Conservation (phyloP, 92 coral and sea anemone genomes). For the Palythoa heliodiscus region DNA sequence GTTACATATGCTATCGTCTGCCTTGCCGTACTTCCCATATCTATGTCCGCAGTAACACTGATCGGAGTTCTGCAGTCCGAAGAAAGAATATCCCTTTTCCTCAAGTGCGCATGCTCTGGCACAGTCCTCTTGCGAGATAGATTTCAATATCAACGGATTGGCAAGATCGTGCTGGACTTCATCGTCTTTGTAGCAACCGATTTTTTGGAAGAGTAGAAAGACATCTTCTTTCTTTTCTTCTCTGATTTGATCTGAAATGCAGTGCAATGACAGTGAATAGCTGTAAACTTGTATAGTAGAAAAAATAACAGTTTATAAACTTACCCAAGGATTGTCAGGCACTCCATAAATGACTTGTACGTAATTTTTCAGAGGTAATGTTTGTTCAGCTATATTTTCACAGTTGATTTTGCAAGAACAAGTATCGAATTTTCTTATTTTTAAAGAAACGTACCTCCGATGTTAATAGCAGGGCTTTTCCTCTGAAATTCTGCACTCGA, state of each 20-base stretch:
- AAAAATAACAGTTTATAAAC: not conserved
- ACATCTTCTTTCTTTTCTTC: slow-evolving; percentile 95
- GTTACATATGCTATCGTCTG: slow-evolving; percentile 77
- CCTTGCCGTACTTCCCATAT: slow-evolving; percentile 90
- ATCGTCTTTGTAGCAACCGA: slow-evolving; percentile 94
- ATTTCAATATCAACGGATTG: slow-evolving; percentile 57
- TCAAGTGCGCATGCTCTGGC: slow-evolving; percentile 96
- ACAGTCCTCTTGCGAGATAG: slow-evolving; percentile 92
- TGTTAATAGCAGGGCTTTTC: slow-evolving; percentile 48
- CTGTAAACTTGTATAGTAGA: not conserved
- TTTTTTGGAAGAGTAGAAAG: slow-evolving; percentile 91
- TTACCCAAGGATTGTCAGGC: too few relatives aligned
- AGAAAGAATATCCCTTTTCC: slow-evolving; percentile 90
- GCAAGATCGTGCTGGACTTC: slow-evolving; percentile 74
- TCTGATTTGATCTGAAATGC: slow-evolving; percentile 62
- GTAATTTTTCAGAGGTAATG: too few relatives aligned
- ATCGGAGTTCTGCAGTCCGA: slow-evolving; percentile 91
- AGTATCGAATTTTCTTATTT: not conserved
- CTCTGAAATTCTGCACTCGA: slow-evolving; percentile 76
- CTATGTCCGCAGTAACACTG: slow-evolving; percentile 94
- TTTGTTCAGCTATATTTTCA: too few relatives aligned
- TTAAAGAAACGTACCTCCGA: slow-evolving; percentile 12
- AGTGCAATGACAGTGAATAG: not conserved
- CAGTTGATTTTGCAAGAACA: not conserved
- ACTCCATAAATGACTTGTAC: too few relatives aligned